Percentiles rank a stretch among this genome's conserved stretches.
These are phyloP conservation scores for Ctena decussata DNA, from an alignment of 2,888 invertebrate species.

Conservation along the genomic window DNA sequence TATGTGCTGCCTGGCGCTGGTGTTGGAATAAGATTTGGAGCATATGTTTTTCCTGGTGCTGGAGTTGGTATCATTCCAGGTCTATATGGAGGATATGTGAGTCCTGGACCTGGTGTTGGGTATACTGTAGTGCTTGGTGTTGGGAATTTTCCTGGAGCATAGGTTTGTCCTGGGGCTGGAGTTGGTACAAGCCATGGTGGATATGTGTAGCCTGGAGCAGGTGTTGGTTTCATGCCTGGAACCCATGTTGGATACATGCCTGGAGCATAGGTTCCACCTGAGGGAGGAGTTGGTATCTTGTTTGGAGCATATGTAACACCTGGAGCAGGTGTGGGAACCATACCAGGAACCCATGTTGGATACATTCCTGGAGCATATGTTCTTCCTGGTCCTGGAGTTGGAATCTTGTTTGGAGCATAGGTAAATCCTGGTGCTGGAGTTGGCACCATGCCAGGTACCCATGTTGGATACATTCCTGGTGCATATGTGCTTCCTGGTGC, in stretches of 20 bases:
- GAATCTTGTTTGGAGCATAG: slow-evolving; percentile 51
- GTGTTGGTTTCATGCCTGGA: slow-evolving; percentile 55
- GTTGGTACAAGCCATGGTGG: slow-evolving; percentile 42
- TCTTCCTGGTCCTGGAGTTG: slow-evolving; percentile 56
- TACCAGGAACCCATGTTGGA: slow-evolving; percentile 63
- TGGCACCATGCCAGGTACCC: slow-evolving; percentile 62
- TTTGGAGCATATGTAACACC: slow-evolving; percentile 58
- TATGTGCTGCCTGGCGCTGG: slow-evolving; percentile 65
- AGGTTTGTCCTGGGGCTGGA: slow-evolving; percentile 40
- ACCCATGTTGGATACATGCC: slow-evolving; percentile 55
- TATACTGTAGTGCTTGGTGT: slow-evolving; percentile 11
- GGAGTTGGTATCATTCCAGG: slow-evolving; percentile 65
- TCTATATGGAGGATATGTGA: slow-evolving; percentile 56
- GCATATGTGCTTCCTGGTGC: slow-evolving; percentile 45
- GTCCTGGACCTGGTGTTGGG: slow-evolving; percentile 55
- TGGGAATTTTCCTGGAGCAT: slow-evolving; percentile 42
- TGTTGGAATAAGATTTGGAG: slow-evolving; percentile 65
- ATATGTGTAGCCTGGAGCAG: slow-evolving; percentile 58
- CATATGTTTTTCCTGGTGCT: slow-evolving; percentile 61
- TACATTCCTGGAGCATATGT: slow-evolving; percentile 65
- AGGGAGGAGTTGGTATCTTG: slow-evolving; percentile 57
- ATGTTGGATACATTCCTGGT: slow-evolving; percentile 41
- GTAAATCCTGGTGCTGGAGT: slow-evolving; percentile 64
- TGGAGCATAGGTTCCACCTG: slow-evolving; percentile 59
- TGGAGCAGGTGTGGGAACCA: slow-evolving; percentile 63